These are phyloP conservation scores for Leptodactylus fallax DNA, from an alignment of 2,797 vertebrate genomes.

Conservation along the genomic window DNA sequence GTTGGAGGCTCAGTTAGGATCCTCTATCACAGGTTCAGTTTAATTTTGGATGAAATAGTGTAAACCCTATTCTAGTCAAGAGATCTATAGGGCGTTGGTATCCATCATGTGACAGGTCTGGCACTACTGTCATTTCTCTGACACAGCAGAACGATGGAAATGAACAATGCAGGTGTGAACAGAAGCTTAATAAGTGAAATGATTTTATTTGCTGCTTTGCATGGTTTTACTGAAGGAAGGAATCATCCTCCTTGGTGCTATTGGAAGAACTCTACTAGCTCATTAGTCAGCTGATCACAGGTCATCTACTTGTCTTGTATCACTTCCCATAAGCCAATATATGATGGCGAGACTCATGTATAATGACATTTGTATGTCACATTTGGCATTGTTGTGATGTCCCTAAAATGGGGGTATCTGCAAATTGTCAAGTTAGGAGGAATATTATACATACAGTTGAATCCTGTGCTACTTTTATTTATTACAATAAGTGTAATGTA, in stretches of 20 bases:
- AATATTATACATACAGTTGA: neutral
- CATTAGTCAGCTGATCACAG: slow-evolving; percentile 33
- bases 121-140: too few relatives aligned
- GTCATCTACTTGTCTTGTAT: neutral
- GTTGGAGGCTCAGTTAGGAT: too few relatives aligned
- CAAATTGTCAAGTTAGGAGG: neutral
- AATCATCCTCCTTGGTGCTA: neutral
- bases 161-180: too few relatives aligned
- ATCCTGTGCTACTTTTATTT: neutral
- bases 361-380: neutral
- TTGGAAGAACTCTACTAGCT: slow-evolving; percentile 16
- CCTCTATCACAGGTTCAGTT: too few relatives aligned
- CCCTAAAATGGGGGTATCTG: neutral
- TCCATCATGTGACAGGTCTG: too few relatives aligned
- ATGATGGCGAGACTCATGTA: neutral
- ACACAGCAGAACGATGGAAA: too few relatives aligned
- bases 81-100: too few relatives aligned
- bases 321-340: too few relatives aligned
- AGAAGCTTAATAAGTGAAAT: neutral
- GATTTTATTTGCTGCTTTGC: neutral
- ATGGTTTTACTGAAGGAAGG: neutral
- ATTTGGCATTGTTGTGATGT: neutral
- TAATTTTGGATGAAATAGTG: too few relatives aligned
- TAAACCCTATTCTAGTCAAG: too few relatives aligned
- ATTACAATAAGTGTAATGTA: neutral